A percentile compares a stretch with the other conserved stretches of the same genome.
Evolutionary conservation across 2,113 vertebrate genomes (phyloP).

Genomic region (Junco hyemalis): DNA sequence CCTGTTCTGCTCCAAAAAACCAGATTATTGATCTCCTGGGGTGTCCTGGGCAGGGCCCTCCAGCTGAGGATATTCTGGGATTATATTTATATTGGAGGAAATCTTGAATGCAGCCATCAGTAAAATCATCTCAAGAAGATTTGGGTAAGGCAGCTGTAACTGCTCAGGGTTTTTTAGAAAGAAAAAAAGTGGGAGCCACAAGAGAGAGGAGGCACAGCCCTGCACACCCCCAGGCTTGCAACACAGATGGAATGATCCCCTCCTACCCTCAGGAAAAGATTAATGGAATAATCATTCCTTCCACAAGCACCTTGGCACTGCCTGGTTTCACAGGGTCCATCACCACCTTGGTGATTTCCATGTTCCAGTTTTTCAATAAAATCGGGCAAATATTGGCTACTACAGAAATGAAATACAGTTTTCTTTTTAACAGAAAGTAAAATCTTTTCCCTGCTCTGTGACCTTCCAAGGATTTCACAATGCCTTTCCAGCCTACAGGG

Average conservation of each 20-base stretch:
- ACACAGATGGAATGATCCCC: neutral
- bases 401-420: neutral
- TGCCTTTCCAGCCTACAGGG: neutral
- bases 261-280: neutral
- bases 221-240: neutral
- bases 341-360: accelerated
- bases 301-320: neutral
- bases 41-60: neutral
- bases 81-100: neutral
- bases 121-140: neutral
- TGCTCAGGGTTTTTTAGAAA: neutral
- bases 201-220: neutral
- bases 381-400: neutral
- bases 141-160: neutral
- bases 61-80: neutral
- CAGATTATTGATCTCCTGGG: neutral
- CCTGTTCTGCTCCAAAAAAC: neutral
- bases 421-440: neutral
- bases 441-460: neutral
- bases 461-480: neutral
- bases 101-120: neutral
- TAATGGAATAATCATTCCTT: neutral
- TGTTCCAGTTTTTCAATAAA: accelerated
- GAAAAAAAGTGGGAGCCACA: neutral
- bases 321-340: neutral